A percentile compares a stretch with the other conserved stretches of the same genome.
phyloP scores from a whole-genome alignment of 2,888 invertebrate genomes.

The Cerastis rubricosa region DNA sequence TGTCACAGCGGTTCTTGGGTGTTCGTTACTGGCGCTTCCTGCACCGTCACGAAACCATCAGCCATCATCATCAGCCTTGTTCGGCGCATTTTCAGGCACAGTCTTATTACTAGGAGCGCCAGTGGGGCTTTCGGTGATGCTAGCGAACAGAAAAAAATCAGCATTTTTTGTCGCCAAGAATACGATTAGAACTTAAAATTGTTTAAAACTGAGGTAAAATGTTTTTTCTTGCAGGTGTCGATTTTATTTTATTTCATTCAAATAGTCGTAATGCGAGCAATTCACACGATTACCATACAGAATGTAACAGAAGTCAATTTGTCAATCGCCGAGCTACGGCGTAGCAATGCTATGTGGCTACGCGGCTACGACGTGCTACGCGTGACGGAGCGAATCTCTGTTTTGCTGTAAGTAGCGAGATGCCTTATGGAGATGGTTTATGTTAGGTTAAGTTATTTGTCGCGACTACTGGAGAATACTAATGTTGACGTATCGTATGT shows the following conservation, averaged over 20 bases:
- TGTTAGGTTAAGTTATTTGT: conserved; percentile 44
- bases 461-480: conserved; percentile 36
- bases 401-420: neutral
- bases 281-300: conserved; percentile 34
- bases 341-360: conserved; percentile 55
- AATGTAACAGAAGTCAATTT: conserved; percentile 31
- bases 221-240: neutral
- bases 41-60: too few relatives aligned
- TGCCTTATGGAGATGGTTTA: conserved; percentile 42
- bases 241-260: neutral
- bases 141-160: too few relatives aligned
- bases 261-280: conserved; percentile 6
- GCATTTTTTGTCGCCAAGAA: neutral
- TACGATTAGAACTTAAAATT: neutral
- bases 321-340: conserved; percentile 42
- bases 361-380: conserved; percentile 45
- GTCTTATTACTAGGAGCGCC: too few relatives aligned
- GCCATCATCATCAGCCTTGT: too few relatives aligned
- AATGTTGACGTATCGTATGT: conserved; percentile 19
- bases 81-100: too few relatives aligned
- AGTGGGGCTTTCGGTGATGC: too few relatives aligned
- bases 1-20: too few relatives aligned
- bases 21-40: too few relatives aligned
- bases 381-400: conserved; percentile 33
- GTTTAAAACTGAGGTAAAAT: neutral